Percentiles rank a stretch among this genome's conserved stretches.
phyloP scores from a whole-genome alignment of 2,888 invertebrate species.

The Synanthedon vespiformis region DNA sequence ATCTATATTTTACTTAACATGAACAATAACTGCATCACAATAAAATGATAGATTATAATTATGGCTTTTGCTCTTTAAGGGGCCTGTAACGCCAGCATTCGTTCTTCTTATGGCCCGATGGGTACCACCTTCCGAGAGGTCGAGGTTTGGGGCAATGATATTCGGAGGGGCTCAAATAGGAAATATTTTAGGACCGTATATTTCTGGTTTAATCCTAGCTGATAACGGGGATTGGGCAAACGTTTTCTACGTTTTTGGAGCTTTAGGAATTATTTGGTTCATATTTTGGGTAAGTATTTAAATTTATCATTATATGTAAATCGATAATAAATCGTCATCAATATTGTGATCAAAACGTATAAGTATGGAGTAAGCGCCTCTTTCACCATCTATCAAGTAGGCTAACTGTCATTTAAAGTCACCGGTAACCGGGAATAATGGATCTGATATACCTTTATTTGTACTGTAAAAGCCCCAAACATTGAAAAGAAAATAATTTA shows the following conservation, averaged over 20 bases:
- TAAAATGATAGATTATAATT: not conserved
- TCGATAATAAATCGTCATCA: too few relatives aligned
- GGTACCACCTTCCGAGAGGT: slow-evolving; percentile 70
- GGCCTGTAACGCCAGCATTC: slow-evolving; percentile 73
- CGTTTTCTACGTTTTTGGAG: slow-evolving; percentile 71
- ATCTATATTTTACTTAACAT: not conserved
- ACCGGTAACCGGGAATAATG: too few relatives aligned
- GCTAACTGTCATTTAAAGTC: too few relatives aligned
- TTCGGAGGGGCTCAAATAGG: slow-evolving; percentile 71
- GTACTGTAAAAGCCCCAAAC: too few relatives aligned
- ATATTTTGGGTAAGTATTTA: slow-evolving; percentile 48
- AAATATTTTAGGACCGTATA: slow-evolving; percentile 60
- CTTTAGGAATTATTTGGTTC: slow-evolving; percentile 64
- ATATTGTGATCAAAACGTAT: too few relatives aligned
- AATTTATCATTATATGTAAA: not conserved
- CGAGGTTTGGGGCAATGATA: slow-evolving; percentile 69
- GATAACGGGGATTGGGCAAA: slow-evolving; percentile 66
- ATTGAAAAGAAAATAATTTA: too few relatives aligned
- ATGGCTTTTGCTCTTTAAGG: slow-evolving; percentile 33
- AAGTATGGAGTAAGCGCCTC: too few relatives aligned
- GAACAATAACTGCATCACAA: not conserved
- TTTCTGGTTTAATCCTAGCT: slow-evolving; percentile 55
- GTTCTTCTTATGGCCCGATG: slow-evolving; percentile 71
- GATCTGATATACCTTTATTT: too few relatives aligned
- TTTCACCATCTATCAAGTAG: too few relatives aligned